Base-by-base conservation (phyloP, 2,888 invertebrate species). In the Drosophila recens region DNA sequence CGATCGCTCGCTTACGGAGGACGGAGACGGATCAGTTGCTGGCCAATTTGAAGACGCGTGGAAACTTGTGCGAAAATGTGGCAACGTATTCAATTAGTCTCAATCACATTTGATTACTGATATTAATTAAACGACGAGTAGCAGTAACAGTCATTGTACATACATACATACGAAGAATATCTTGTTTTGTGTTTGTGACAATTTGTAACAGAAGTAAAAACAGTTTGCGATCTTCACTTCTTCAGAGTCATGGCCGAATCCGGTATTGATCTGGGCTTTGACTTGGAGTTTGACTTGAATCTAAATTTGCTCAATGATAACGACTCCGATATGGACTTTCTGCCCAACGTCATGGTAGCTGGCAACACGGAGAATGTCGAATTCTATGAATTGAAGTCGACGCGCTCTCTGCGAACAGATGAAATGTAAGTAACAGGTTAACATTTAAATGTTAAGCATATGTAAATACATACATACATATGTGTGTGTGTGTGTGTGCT, bases 261-360 rank as follows among this genome's bases (percentile, higher is more conserved):
- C 46, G 95, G 95, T 34, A 94, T 95, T 77, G 95, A 95, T 91
- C 93, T 95, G 90, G 95, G 94, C 72, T 95, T 95, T 88, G 95
- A 95, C 91, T 93, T 95, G 70, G 94, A 94, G 70, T 93, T 91
- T 65, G 91, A 92, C 67, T 93, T 90, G 38, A 90, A 90, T 72
- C 48, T 82, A 9, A 88, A 72, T 59, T 64, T 82, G 42, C 63
- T 82, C 34, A 83, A 84, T 64, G 78, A 90, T 23, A 90, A 84
- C 53, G 91, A 91, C 40, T 75, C 71, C 30, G 74, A 65, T 38
- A 83, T 91, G 67, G 84, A 84, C 30, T 80, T 83, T 48, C 52
- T 91, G 38, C 84, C 90, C n/a, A 85, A 87, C 46, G 79, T 91
- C n/a, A 85, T 82, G 52, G 89, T 86, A 33, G 82, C 88, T 30